A percentile compares a stretch with the other conserved stretches of the same genome.
Conservation (phyloP, 2,113 vertebrate species). For the Pavo muticus region DNA sequence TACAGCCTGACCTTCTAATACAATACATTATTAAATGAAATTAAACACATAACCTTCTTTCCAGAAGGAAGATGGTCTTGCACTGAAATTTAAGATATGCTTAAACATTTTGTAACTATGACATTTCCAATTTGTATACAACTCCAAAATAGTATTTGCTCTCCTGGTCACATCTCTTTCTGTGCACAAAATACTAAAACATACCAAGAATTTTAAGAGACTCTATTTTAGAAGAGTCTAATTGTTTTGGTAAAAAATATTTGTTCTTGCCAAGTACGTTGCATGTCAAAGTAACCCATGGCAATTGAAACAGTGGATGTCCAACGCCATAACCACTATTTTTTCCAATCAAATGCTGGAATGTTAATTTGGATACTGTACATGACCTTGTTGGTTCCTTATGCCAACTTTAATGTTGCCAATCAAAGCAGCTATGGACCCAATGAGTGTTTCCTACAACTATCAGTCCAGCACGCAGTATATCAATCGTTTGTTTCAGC, state of each 20-base stretch:
- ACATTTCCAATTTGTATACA: not conserved
- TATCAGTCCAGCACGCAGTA: not conserved
- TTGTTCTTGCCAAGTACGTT: not conserved
- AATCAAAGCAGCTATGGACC: slow-evolving; percentile 19
- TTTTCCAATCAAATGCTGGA: not conserved
- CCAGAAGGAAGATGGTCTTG: not conserved
- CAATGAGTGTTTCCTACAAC: not conserved
- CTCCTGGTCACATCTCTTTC: not conserved
- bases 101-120: not conserved
- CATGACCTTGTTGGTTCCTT: not conserved
- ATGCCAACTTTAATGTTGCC: not conserved
- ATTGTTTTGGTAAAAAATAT: not conserved
- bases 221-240: not conserved
- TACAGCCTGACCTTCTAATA: not conserved
- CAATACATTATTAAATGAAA: not conserved
- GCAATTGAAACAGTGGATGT: not conserved
- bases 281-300: not conserved
- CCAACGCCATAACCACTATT: not conserved
- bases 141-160: not conserved
- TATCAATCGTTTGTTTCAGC: slow-evolving; percentile 23
- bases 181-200: not conserved
- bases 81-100: not conserved
- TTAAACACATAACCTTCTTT: not conserved
- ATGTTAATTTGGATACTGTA: not conserved
- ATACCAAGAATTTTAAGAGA: not conserved